phyloP scores from a whole-genome alignment of 2,888 invertebrate species.

The Sepioteuthis lessoniana region DNA sequence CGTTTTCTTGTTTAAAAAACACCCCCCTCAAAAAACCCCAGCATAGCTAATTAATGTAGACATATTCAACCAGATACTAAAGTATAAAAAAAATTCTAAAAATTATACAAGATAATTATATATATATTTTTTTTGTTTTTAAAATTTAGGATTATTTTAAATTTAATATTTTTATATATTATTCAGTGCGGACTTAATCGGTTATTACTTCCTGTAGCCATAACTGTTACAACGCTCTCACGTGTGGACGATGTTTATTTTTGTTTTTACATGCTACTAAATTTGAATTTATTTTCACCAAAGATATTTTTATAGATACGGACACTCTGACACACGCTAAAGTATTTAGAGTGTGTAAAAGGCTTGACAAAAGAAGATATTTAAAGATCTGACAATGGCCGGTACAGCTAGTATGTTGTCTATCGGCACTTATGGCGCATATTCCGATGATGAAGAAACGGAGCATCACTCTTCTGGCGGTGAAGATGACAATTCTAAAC shows the following conservation, averaged over 20 bases:
- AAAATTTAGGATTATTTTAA: too few relatives aligned
- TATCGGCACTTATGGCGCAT: neutral
- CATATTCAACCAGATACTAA: too few relatives aligned
- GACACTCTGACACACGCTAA: neutral
- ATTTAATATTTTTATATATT: too few relatives aligned
- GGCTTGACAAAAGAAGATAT: neutral
- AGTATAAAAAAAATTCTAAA: too few relatives aligned
- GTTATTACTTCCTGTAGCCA: too few relatives aligned
- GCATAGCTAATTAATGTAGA: too few relatives aligned
- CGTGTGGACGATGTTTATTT: neutral
- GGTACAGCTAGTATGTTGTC: conserved; percentile 41
- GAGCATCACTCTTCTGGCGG: neutral
- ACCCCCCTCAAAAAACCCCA: too few relatives aligned
- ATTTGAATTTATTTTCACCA: neutral
- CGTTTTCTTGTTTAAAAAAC: too few relatives aligned
- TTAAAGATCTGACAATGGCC: neutral
- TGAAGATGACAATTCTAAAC: neutral
- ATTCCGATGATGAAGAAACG: conserved; percentile 24
- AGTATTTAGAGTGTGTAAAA: neutral
- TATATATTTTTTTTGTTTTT: too few relatives aligned
- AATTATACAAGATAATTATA: too few relatives aligned
- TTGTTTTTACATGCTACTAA: neutral
- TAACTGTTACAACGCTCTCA: too few relatives aligned
- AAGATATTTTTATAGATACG: neutral
- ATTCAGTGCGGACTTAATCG: too few relatives aligned